phyloP scores from a whole-genome alignment of 2,113 vertebrate species.

The Pipa parva region DNA sequence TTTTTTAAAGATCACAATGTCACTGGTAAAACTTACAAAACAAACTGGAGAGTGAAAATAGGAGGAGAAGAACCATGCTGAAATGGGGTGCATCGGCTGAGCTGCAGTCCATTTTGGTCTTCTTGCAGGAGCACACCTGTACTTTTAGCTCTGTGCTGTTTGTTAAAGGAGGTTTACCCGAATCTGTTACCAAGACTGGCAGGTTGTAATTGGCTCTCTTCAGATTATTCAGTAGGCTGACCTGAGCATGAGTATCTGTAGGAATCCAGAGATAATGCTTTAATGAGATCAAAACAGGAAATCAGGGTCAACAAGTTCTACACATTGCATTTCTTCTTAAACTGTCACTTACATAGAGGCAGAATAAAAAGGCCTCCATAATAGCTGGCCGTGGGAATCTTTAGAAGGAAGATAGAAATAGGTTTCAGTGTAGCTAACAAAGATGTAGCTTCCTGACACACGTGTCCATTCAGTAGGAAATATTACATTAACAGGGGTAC shows the following conservation, averaged over 20 bases:
- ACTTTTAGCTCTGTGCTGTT: constrained; percentile 90
- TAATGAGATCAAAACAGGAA: not conserved
- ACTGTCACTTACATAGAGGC: not conserved
- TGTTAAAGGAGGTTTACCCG: constrained; percentile 84
- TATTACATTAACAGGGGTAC: constrained; percentile 10
- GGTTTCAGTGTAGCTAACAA: no score
- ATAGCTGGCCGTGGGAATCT: no score
- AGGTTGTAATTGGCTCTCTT: constrained; percentile 94
- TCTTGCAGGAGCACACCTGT: constrained; percentile 95
- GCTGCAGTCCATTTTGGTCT: constrained; percentile 93
- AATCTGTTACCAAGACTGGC: constrained; percentile 90
- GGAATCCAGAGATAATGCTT: constrained; percentile 12
- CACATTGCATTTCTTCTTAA: not conserved
- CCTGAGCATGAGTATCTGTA: constrained; percentile 85
- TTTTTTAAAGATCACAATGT: not conserved
- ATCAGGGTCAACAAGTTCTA: not conserved
- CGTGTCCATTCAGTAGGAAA: not conserved
- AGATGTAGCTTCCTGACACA: not conserved
- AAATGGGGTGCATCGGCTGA: constrained; percentile 59
- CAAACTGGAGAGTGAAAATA: constrained; percentile 65
- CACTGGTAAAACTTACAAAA: constrained; percentile 64
- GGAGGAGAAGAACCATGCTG: constrained; percentile 67
- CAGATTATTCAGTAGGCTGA: constrained; percentile 87
- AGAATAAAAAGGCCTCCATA: not conserved
- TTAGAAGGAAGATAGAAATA: no score